Evolutionary conservation across 2,113 vertebrate genomes (phyloP).

Genomic region (Pipa parva): DNA sequence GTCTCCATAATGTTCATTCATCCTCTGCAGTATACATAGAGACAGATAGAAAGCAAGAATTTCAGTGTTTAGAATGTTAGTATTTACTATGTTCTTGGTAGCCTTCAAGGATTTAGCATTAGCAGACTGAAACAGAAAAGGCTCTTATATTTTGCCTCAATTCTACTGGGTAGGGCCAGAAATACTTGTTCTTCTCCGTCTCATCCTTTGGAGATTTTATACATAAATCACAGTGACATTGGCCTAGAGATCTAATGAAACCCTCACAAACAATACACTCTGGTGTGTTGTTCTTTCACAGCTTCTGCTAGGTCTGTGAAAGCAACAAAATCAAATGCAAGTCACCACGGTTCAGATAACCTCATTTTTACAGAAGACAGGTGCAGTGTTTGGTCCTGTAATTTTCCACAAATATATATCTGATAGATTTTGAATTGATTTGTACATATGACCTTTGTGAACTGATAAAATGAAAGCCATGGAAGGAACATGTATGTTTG

Average conservation of each 20-base stretch:
- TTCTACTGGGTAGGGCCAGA: neutral
- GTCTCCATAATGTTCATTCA: no score
- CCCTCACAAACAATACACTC: neutral
- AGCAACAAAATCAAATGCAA: neutral
- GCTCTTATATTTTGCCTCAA: no score
- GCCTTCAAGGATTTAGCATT: no score
- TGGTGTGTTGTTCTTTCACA: neutral
- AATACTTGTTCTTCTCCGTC: neutral
- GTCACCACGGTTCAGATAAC: neutral
- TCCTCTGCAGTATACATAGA: no score
- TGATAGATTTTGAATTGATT: neutral
- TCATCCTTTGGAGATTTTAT: neutral
- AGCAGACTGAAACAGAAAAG: neutral
- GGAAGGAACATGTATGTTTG: neutral
- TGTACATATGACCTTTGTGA: neutral
- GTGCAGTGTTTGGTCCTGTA: neutral
- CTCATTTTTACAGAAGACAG: neutral
- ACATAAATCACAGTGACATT: constrained; percentile 4
- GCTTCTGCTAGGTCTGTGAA: neutral
- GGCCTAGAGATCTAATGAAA: neutral
- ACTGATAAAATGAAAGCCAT: neutral
- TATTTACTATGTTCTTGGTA: no score
- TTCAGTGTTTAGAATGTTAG: no score
- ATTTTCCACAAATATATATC: neutral
- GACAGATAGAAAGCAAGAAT: no score